Evolutionary conservation across 2,113 vertebrate genomes (phyloP).

Genomic region (Aphyosemion australe): DNA sequence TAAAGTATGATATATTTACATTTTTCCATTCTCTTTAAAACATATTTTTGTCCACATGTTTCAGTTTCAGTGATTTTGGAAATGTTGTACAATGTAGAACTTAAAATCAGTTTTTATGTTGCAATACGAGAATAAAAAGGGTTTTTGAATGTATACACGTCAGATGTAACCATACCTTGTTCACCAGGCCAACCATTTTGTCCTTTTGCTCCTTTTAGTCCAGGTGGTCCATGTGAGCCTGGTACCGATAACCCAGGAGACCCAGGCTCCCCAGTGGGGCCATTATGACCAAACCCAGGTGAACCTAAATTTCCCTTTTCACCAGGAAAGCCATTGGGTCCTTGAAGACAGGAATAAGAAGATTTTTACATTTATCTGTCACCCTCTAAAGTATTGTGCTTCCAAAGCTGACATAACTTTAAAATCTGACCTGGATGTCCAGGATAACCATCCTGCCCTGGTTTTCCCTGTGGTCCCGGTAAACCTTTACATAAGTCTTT

Average conservation of each 20-base stretch:
- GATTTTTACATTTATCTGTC: not conserved
- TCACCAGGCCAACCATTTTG: slow-evolving; percentile 46
- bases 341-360: slow-evolving; percentile 26
- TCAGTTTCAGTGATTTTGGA: no score
- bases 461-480: slow-evolving; percentile 34
- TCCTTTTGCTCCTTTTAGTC: slow-evolving; percentile 59
- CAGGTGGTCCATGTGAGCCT: slow-evolving; percentile 49
- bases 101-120: no score
- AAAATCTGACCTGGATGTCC: slow-evolving; percentile 63
- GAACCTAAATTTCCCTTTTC: slow-evolving; percentile 57
- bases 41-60: no score
- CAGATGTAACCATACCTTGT: slow-evolving; percentile 41
- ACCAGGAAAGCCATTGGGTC: slow-evolving; percentile 47
- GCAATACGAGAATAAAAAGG: no score
- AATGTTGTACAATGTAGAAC: no score
- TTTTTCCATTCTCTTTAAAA: no score
- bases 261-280: slow-evolving; percentile 55
- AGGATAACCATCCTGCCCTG: slow-evolving; percentile 53
- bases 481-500: slow-evolving; percentile 34
- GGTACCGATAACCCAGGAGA: slow-evolving; percentile 30
- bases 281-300: slow-evolving; percentile 56
- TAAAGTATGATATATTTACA: no score
- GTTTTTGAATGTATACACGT: no score
- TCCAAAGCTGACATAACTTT: slow-evolving; percentile 9
- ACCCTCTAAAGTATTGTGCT: not conserved